Conservation (phyloP, 2,888 invertebrate genomes). For the Morinoia aosen region DNA sequence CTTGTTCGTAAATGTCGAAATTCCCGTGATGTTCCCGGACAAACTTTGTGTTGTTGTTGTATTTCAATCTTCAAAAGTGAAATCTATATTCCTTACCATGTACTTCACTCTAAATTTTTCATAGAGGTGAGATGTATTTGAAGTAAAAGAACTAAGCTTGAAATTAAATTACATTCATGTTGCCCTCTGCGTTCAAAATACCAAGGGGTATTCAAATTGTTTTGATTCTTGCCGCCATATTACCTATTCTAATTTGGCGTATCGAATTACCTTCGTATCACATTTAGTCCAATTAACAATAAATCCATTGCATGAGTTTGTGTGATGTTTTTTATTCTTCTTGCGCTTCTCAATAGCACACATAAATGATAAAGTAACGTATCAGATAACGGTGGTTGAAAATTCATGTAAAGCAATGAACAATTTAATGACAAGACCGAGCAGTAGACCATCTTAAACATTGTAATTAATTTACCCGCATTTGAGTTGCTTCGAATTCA, state of each 20-base stretch:
- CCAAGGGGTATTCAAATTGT: neutral
- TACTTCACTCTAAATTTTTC: neutral
- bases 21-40: no score
- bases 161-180: neutral
- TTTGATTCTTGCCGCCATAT: neutral
- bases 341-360: neutral
- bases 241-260: neutral
- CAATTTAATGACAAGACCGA: no score
- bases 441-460: no score
- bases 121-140: neutral
- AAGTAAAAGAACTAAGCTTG: neutral
- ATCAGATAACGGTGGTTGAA: no score
- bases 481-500: neutral
- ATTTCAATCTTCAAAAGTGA: no score
- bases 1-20: no score
- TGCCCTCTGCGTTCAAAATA: neutral
- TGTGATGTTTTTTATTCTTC: neutral
- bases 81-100: no score
- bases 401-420: no score
- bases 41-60: no score
- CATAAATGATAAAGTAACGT: neutral
- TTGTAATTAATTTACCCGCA: no score
- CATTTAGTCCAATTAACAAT: neutral
- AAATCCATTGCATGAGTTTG: neutral
- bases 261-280: neutral